phyloP scores from a whole-genome alignment of 2,113 vertebrate genomes.

The Leucopsar rothschildi region DNA sequence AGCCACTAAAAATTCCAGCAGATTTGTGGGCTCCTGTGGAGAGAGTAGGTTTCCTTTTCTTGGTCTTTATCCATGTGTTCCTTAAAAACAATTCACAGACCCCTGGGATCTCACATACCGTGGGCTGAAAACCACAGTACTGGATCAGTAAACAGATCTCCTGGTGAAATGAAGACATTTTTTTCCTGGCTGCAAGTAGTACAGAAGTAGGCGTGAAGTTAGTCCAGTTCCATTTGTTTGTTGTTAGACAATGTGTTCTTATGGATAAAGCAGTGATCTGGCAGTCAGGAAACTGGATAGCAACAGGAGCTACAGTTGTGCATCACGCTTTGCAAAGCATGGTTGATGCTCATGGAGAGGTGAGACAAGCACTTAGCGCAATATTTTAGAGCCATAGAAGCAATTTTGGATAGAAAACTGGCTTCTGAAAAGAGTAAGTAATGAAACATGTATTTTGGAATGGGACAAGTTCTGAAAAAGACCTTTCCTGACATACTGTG shows the following conservation, averaged over 20 bases:
- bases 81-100: neutral
- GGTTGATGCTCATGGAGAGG: neutral
- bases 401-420: neutral
- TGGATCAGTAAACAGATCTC: neutral
- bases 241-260: neutral
- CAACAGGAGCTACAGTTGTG: neutral
- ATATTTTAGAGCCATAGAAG: neutral
- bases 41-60: neutral
- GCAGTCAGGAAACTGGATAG: neutral
- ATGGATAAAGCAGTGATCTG: neutral
- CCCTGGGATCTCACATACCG: neutral
- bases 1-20: neutral
- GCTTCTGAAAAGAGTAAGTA: neutral
- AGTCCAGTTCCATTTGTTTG: neutral
- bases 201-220: neutral
- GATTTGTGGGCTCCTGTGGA: neutral
- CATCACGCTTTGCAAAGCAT: neutral
- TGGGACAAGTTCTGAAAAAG: neutral
- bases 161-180: neutral
- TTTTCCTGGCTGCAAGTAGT: neutral
- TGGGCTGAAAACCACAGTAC: neutral
- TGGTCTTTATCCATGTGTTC: neutral
- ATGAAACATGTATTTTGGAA: neutral
- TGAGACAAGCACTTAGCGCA: rapidly evolving
- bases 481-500: neutral